A percentile compares a stretch with the other conserved stretches of the same genome.
phyloP scores from a whole-genome alignment of 2,797 vertebrate species.

The Pampus argenteus region DNA sequence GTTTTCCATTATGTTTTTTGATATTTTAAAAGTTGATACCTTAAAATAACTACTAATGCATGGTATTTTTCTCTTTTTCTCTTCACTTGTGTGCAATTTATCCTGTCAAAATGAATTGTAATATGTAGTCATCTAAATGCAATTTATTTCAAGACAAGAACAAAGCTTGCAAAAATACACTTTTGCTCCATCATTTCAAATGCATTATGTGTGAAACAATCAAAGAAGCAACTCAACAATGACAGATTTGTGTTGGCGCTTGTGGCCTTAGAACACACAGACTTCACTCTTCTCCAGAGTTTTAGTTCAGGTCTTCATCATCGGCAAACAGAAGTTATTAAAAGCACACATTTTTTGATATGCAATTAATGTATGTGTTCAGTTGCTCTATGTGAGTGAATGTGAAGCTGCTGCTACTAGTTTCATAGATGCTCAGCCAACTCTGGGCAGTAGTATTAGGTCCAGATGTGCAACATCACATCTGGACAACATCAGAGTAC shows the following conservation, averaged over 20 bases:
- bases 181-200: background rate
- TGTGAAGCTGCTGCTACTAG: background rate
- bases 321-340: background rate
- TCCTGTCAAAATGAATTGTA: background rate
- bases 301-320: background rate
- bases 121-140: background rate
- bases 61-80: background rate
- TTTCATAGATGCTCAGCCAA: background rate
- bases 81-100: background rate
- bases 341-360: background rate
- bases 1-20: slow-evolving; percentile 11
- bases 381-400: background rate
- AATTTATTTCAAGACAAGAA: background rate
- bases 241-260: background rate
- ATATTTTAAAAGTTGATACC: slow-evolving; percentile 9
- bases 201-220: background rate
- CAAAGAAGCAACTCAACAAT: background rate
- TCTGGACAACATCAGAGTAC: background rate
- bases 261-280: too few relatives aligned
- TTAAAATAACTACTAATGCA: background rate
- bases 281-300: background rate
- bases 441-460: background rate
- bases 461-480: background rate
- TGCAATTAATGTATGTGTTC: background rate
- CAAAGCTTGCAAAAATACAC: background rate